Base-by-base conservation (phyloP, 2,797 vertebrate genomes). In the Neoniphon sammara region DNA sequence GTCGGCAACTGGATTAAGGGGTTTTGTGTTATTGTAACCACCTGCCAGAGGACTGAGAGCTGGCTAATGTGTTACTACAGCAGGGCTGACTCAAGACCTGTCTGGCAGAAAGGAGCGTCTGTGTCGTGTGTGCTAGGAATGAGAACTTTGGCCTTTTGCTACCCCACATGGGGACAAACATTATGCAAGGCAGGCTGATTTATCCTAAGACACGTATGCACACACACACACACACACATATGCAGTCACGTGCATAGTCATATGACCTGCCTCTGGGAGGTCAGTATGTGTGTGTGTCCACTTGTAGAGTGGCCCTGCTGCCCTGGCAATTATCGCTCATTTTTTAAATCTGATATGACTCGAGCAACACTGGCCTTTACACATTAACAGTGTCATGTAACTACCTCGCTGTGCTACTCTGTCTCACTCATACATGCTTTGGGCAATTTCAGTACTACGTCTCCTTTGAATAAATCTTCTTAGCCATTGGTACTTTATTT, bases 61-160 rank as follows among this genome's bases (percentile, higher is more conserved):
- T 70, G 61, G 68, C 54, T 85, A 82, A 85, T 85, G 73, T 75
- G 74, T 87, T 69, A 71, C 67, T 18, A 36, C 53, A 56, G 15
- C 61, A 15, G 27, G 56, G 14, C 49, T 46, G 61, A 79, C 55
- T 79, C n/a, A 36, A 57, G 67, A 39, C 15, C 63, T 64, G 56
- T 21, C 56, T 7, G 49, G 14, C 5, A 50, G 18, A 57, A 66
- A 54, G 15, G 30, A 47, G 39, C 36, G 17, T 46, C 50, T 60
- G 70, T 69, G 74, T 74, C 64, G 64, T 55, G 27, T 83, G 72
- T 66, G 52, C 55, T 42, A 39, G 71, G 63, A 83, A 74, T 59
- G 66, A 81, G 84, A 74, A 86, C 83, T 85, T 91, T 86, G 86
- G 65, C 73, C 84, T 73, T 76, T 70, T 81, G 30, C 50, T 70